Percentiles rank a stretch among this genome's conserved stretches.
These are phyloP conservation scores for Conops quadrifasciatus DNA, from an alignment of 2,888 invertebrate species.

Conservation along the genomic window DNA sequence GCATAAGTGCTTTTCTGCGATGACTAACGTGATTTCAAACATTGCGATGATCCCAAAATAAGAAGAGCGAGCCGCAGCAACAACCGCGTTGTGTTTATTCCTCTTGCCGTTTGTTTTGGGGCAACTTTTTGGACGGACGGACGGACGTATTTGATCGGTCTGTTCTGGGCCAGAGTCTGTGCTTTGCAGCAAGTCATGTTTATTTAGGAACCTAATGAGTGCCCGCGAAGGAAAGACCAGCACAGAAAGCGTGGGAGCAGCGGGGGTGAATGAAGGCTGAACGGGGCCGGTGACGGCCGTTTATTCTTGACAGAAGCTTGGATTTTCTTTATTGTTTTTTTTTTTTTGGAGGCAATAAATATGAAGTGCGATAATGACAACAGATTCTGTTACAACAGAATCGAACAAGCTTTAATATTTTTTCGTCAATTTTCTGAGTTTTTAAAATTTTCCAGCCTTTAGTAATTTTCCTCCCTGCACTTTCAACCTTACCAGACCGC, in stretches of 20 bases:
- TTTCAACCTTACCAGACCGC: too few relatives aligned
- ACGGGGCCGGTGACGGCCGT: slow-evolving; percentile 8
- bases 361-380: slow-evolving; percentile 21
- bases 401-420: too few relatives aligned
- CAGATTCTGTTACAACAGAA: too few relatives aligned
- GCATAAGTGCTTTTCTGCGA: slow-evolving; percentile 33
- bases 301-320: background rate
- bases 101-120: background rate
- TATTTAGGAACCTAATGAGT: slow-evolving; percentile 32
- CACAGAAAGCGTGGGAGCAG: background rate
- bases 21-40: slow-evolving; percentile 35
- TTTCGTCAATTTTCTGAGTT: too few relatives aligned
- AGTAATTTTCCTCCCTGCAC: too few relatives aligned
- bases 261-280: background rate
- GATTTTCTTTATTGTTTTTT: background rate
- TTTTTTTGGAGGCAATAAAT: background rate
- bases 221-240: background rate
- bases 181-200: slow-evolving; percentile 25
- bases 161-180: background rate
- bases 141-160: too few relatives aligned
- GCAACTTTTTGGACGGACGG: too few relatives aligned
- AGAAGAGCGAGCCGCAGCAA: background rate
- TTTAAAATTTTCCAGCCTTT: too few relatives aligned
- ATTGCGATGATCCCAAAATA: background rate
- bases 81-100: background rate